Evolutionary conservation across 37 sponge, comb jelly and placozoan genomes (phyloP), one percentile per base, ranked within the genome.

Genomic region (Tethya wilhelma): DNA sequence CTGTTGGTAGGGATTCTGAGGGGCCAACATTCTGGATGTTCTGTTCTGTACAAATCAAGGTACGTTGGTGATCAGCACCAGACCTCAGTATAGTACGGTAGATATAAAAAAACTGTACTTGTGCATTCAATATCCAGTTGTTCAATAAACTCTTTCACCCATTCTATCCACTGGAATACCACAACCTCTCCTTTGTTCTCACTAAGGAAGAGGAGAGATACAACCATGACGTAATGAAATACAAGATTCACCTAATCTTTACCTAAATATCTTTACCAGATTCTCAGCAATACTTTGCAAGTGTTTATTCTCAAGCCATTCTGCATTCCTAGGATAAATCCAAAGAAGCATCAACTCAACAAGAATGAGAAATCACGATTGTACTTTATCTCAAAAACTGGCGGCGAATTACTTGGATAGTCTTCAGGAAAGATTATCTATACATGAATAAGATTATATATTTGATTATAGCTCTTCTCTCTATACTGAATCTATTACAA

Each of bases 121-220:
- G 9, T 28, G 43, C 40, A 34, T 34, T 40, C n/a, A 25, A 38
- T 45, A 59, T 38, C 14, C 28, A 59, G 79, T 38, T 79, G 67
- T 33, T 58, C 7, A 1, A 91, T 23, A 58, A 72, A 82, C 8
- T 90, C 94, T 44, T 72, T 84, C 25, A 90, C 37, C 45, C 62
- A 85, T 37, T 86, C 94, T 41, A 96, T 70, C 89, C 93, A 96
- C 78, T 90, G 89, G 44, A 76, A 96, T 44, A 96, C 44, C 28
- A 96, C 86, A 41, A 87, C 85, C 42, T 87, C 97, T 56, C 94
- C 93, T 6, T 25, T 38, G 71, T 44, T 69, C 39, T 62, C 64
- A 20, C 87, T 86, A 56, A n/a, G n/a, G n/a, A n/a, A n/a, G n/a
- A n/a, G n/a, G n/a, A n/a, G n/a, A n/a, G n/a, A n/a, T n/a, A n/a